Conservation (phyloP, 2,888 invertebrate genomes). For the Listrodromus nycthemerus region DNA sequence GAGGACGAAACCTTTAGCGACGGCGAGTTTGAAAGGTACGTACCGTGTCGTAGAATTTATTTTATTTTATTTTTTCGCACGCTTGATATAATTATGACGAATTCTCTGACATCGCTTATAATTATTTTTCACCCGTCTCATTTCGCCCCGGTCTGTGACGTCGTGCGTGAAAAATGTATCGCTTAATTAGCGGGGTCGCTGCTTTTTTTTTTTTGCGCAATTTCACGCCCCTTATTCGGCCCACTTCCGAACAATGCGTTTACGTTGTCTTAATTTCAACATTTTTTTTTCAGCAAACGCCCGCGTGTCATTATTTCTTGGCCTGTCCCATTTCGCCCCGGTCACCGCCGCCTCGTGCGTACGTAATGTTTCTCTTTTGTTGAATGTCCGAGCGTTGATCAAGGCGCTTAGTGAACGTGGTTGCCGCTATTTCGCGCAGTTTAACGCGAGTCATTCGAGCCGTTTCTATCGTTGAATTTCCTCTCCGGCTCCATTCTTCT, state of each 20-base stretch:
- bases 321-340: not conserved
- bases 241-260: not conserved
- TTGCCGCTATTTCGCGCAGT: not conserved
- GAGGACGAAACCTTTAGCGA: too few relatives aligned
- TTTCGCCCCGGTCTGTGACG: not conserved
- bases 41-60: too few relatives aligned
- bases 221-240: not conserved
- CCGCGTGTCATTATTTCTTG: not conserved
- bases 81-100: not conserved
- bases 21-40: too few relatives aligned
- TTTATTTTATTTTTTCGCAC: not conserved
- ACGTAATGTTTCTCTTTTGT: not conserved
- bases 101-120: not conserved
- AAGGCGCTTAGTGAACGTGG: constrained; percentile 20
- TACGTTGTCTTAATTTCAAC: not conserved
- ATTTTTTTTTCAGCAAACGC: not conserved
- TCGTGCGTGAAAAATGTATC: not conserved
- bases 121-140: not conserved
- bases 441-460: not conserved
- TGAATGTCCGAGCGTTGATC: constrained; percentile 19
- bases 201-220: not conserved
- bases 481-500: not conserved
- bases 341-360: not conserved
- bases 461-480: not conserved
- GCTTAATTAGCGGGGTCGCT: constrained; percentile 7